Evolutionary conservation across 1,140 invertebrate species (phyloP).

Genomic region (Parasteatoda tepidariorum): DNA sequence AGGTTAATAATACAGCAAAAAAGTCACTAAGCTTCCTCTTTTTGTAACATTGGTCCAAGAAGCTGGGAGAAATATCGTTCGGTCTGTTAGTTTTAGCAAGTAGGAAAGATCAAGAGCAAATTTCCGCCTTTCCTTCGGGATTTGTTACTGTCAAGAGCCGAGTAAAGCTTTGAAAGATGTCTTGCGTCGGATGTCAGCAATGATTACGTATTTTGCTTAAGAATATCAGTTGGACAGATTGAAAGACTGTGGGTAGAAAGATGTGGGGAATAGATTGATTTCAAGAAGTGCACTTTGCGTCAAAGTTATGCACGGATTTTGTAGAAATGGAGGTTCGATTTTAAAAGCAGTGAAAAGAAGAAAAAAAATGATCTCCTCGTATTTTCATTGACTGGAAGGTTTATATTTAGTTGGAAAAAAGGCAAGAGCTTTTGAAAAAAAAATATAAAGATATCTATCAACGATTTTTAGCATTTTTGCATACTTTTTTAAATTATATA

Average conservation of each 20-base stretch:
- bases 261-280: no score
- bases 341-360: no score
- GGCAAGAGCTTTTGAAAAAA: no score
- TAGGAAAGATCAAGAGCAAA: neutral
- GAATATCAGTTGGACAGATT: neutral
- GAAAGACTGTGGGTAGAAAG: no score
- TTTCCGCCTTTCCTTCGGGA: neutral
- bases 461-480: no score
- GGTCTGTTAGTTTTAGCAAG: neutral
- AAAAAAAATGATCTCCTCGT: no score
- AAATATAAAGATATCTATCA: no score
- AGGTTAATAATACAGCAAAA: neutral
- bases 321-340: neutral
- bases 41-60: neutral
- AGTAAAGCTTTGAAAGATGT: neutral
- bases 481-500: no score
- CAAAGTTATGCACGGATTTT: neutral
- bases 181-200: neutral
- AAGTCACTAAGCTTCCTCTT: neutral
- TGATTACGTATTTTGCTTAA: neutral
- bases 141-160: neutral
- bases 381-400: no score
- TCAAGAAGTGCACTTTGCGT: neutral
- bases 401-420: no score
- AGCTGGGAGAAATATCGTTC: neutral